A percentile compares a stretch with the other conserved stretches of the same genome.
phyloP scores from a whole-genome alignment of 2,113 vertebrate genomes.

The Elanus axillaris region DNA sequence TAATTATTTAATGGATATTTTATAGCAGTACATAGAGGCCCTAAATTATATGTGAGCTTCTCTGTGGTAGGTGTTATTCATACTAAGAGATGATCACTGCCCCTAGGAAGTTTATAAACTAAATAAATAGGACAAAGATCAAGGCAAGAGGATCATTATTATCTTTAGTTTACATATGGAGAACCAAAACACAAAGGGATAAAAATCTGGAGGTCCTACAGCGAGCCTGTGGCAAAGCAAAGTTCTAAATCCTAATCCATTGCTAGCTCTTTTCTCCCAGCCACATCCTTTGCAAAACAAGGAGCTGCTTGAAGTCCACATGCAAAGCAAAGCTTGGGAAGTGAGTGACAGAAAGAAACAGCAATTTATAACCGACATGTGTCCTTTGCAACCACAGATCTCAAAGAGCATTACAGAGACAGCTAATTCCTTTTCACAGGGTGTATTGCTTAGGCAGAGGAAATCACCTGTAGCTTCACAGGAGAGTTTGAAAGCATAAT shows the following conservation, averaged over 20 bases:
- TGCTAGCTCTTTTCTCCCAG: not conserved
- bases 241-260: not conserved
- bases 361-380: not conserved
- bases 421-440: not conserved
- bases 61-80: not conserved
- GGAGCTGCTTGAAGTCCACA: not conserved
- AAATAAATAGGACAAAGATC: conserved; percentile 26
- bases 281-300: not conserved
- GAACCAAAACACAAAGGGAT: not conserved
- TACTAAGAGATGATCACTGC: not conserved
- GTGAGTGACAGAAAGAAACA: not conserved
- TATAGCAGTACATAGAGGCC: not conserved
- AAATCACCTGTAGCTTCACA: not conserved
- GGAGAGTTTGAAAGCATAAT: not conserved
- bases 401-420: not conserved
- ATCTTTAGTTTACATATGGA: conserved; percentile 26
- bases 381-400: not conserved
- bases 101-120: conserved; percentile 4
- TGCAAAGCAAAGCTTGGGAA: not conserved
- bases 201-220: not conserved
- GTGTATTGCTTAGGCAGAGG: not conserved
- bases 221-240: not conserved
- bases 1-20: conserved; percentile 24
- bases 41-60: conserved; percentile 1
- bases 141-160: conserved; percentile 15